Conservation (phyloP, 2,797 vertebrate genomes). For the Thaleichthys pacificus region DNA sequence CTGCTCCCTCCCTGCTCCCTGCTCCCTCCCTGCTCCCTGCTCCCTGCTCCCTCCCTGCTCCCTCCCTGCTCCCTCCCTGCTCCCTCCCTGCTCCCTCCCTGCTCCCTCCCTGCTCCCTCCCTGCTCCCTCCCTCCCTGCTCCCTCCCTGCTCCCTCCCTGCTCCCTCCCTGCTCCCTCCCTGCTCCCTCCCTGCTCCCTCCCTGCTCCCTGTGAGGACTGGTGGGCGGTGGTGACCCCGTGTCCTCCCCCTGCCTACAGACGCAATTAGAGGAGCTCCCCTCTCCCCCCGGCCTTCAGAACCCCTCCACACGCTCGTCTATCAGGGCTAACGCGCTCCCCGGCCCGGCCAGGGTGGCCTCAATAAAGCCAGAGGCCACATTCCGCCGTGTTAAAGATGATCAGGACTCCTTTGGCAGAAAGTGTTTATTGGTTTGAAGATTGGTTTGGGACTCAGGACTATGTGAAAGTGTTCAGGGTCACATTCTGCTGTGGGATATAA, state of each 20-base stretch:
- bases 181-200: neutral
- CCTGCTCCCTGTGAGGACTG: neutral
- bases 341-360: neutral
- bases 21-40: neutral
- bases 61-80: too few species aligned
- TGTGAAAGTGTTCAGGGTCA: neutral
- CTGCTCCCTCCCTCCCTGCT: neutral
- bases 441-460: neutral
- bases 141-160: too few species aligned
- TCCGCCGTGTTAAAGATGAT: neutral
- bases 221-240: neutral
- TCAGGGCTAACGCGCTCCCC: slow-evolving; percentile 1
- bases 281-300: neutral
- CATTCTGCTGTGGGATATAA: neutral
- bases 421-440: slow-evolving; percentile 1
- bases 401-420: neutral
- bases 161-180: neutral
- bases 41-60: neutral
- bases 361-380: neutral
- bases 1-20: neutral
- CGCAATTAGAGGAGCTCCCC: neutral
- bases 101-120: neutral
- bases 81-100: neutral
- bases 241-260: neutral
- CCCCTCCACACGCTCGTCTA: neutral